A percentile compares a stretch with the other conserved stretches of the same genome.
Conservation (phyloP, 2,113 vertebrate species). For the Myiozetetes cayanensis region DNA sequence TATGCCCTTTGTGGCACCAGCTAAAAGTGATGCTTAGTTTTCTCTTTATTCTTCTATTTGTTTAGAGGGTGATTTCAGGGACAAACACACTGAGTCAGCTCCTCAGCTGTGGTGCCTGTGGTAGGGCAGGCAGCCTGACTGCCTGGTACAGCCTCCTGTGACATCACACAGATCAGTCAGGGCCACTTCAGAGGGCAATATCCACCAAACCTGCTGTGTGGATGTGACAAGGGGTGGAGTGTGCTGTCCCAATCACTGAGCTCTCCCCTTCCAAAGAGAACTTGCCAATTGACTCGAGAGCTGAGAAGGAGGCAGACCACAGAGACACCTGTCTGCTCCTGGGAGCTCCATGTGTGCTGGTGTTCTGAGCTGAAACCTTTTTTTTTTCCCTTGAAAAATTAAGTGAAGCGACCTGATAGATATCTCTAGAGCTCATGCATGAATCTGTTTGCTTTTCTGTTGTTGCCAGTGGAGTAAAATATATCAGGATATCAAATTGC, state of each 20-base stretch:
- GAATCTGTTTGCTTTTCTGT: constrained; percentile 57
- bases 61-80: constrained; percentile 28
- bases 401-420: neutral
- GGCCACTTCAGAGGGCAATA: neutral
- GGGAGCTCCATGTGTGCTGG: neutral
- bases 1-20: neutral
- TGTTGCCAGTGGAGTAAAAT: constrained; percentile 50
- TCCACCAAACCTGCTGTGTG: neutral
- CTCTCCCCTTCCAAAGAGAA: neutral
- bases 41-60: neutral
- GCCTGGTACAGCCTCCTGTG: neutral
- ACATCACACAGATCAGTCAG: neutral
- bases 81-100: neutral
- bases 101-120: neutral
- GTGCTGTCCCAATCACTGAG: neutral
- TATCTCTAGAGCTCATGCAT: constrained; percentile 54
- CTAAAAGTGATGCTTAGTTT: neutral
- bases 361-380: neutral
- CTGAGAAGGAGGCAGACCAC: neutral
- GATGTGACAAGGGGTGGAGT: neutral
- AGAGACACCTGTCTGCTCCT: constrained; percentile 8
- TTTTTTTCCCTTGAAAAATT: neutral
- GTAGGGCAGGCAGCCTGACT: neutral
- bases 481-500: constrained; percentile 50
- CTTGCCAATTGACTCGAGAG: neutral